Base-by-base conservation (phyloP, 2,888 invertebrate genomes). In the Eutolmus rufibarbis region DNA sequence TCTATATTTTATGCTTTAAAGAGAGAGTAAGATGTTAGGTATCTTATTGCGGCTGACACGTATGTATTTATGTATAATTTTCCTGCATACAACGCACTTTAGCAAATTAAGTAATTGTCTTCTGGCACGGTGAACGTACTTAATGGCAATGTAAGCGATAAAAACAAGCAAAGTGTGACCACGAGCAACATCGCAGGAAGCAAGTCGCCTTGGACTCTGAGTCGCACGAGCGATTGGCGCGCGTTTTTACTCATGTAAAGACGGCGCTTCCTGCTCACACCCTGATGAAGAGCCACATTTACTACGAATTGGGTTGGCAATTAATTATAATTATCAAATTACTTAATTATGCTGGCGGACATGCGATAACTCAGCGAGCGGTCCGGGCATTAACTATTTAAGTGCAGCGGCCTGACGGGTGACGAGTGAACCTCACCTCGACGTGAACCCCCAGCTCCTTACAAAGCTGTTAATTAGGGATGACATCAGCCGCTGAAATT, bases 401-500 rank as follows among this genome's bases (percentile, higher is more conserved):
- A 34, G 34, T 34, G 34, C 34, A 34, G 34, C 43, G 16, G 16
- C 14, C 43, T 14, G 57, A 82, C 37, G 82, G 76, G 40, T 76
- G 76, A 76, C 37, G 76, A 28, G 76, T 34, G 76, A 31, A n/a
- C 46, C 74, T 85, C 85, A 85, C 74, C 85, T 85, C 85, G 43
- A 1, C 23, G 16, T 85, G 85, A 85, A 40, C 46, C 31, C 31
- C 43, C 23, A 9, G 43, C 85, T 74, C 74, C 40, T 46, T 19
- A 91, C 91, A 91, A 91, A 91, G 91, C 91, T 91, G 91, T 92
- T 92, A 92, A 92, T 92, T 92, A 92, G 91, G 91, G 91, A 91
- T 90, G 90, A 91, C 91, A 92, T 91, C 92, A 92, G 91, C 91
- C 91, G 91, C 90, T 91, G 74, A 85, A 85, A 77, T 86, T 86